Conservation (phyloP, 2,888 invertebrate species). For the Biston stratarius region DNA sequence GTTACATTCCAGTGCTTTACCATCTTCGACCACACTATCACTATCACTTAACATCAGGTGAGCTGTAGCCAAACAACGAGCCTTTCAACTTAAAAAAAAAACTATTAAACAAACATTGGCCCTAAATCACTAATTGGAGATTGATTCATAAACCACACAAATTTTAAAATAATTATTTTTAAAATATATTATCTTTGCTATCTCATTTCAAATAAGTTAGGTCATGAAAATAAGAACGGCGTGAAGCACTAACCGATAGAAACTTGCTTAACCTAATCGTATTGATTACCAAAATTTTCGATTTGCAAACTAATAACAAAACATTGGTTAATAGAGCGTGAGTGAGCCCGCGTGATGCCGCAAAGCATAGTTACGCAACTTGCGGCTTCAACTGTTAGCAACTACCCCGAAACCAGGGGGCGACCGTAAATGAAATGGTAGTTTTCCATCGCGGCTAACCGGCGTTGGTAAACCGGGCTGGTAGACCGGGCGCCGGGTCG, state of each 20-base stretch:
- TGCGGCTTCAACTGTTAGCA: constrained; percentile 76
- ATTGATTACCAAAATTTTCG: constrained; percentile 43
- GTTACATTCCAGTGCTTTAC: no score
- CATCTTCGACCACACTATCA: no score
- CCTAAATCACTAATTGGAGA: no score
- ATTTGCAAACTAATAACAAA: constrained; percentile 56
- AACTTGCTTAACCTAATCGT: not conserved
- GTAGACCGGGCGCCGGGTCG: constrained; percentile 57
- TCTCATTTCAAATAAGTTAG: not conserved
- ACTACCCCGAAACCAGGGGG: constrained; percentile 80
- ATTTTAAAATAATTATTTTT: no score
- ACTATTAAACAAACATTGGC: no score
- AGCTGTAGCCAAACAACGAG: no score
- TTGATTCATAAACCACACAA: no score
- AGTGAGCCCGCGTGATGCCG: constrained; percentile 63
- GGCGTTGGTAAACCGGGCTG: constrained; percentile 55
- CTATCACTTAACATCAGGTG: no score
- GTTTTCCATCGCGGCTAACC: constrained; percentile 80
- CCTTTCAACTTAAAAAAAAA: no score
- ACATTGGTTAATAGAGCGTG: constrained; percentile 62
- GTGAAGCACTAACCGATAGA: not conserved
- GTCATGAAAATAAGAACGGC: not conserved
- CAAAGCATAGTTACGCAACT: constrained; percentile 80
- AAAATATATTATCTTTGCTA: no score
- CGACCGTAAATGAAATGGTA: constrained; percentile 84